Base-by-base conservation (phyloP, 2,888 invertebrate species). In the Phorcus lineatus region DNA sequence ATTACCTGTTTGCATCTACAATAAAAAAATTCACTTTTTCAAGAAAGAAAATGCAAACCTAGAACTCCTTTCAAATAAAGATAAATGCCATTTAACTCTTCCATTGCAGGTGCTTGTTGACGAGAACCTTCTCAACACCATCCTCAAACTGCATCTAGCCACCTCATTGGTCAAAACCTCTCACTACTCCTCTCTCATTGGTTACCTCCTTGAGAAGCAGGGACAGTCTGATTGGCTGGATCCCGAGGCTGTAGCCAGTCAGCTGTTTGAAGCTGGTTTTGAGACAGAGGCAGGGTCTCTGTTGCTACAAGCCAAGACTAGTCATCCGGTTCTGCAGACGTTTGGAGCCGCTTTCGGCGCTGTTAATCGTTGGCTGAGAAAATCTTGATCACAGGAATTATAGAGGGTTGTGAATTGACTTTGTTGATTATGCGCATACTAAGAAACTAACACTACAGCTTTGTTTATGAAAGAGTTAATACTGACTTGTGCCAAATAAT, bases 241-340 rank as follows among this genome's bases (percentile, higher is more conserved):
- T 52, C 82, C 86, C 7, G 81, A 88, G 52, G 78, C 78, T 11
- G 84, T 91, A 47, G 89, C 89, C 76, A 84, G 86, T 62, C 86
- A 91, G 84, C 83, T 92, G 11, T 80, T 80, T 74, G 89, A 86
- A 53, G 83, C 82, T 17, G 91, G 91, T 19, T 87, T 85, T 80
- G 83, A 86, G 54, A 89, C 89, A 17, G 91, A 92, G 82, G 91
- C 92, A 13, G 91, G 90, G 4, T 87, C 89, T 36, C 84, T 92
- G 47, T 77, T 89, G 55, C 80, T 90, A 66, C 88, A 88, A 78
- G 86, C 88, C n/a, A 86, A 86, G 78, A 86, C 91, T 16, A 86
- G 88, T 24, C 91, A 90, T 82, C 85, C 89, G 6, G 22, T 87
- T 75, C 83, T 92, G 6, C 88, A 89, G 67, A 92, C 91, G 3